Base-by-base conservation (phyloP, 2,797 vertebrate species). In the Cichlasoma orientale region DNA sequence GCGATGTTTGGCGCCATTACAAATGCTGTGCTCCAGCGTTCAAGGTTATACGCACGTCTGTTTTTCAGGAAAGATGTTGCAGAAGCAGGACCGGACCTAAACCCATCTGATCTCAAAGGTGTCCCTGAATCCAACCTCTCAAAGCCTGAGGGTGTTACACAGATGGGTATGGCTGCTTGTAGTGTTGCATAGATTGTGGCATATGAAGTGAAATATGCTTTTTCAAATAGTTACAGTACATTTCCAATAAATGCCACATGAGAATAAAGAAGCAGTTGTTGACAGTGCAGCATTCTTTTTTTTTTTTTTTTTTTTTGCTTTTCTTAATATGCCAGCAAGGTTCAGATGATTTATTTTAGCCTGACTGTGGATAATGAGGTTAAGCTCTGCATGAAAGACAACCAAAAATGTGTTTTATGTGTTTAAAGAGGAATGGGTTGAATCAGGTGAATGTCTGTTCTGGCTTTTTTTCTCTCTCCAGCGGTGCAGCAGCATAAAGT, bases 11-110 rank as follows among this genome's bases (percentile, higher is more conserved):
- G 27, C 5, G 27, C 29, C 29, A 29, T 29, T 29, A 33, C 7
- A 7, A 33, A 36, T 36, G 9, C 9, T 10, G 33, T 36, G 33
- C 33, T 36, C 33, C 33, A 36, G 3, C 8, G 3, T 41, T 23
- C 23, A 11, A 44, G 38, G 14, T 66, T 47, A 66, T 2, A 66
- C 13, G 10, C 38, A 47, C 1, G 1, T 47, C 23, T 55, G 21
- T 61, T 74, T 84, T 79, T 3, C 84, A 94, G 92, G 61, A 74
- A 82, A 58, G 50, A n/a, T 56, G 53, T 52, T 56, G 54, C 61
- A 29, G 82, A 82, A 55, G 79, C 2, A 1, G 78, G 63, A 23
- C 19, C 0, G 31, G 71, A 85, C 7, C 19, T 50, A 3, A 8
- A 33, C 19, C 13, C 54, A 5, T 52, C 71, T 33, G 80, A 87